Base-by-base conservation (phyloP, 2,797 vertebrate genomes). In the Simalia tracyae region DNA sequence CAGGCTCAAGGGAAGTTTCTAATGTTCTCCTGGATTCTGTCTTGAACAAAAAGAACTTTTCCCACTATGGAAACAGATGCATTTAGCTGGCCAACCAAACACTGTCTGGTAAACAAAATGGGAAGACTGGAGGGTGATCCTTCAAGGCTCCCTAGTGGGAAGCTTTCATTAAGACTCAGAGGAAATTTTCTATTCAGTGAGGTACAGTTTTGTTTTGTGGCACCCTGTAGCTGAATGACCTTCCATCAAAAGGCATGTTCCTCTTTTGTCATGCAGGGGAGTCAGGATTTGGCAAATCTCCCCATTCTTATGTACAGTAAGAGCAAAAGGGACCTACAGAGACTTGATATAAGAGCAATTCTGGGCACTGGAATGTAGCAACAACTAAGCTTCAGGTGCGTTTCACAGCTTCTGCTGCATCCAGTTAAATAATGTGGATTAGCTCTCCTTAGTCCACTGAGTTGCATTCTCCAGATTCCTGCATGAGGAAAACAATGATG, bases 241-340 rank as follows among this genome's bases (percentile, higher is more conserved):
- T 94, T 46, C 91, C 95, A 95, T 97, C 97, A 98, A 97, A 98
- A 97, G 95, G 95, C 84, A 93, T 93, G 92, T 95, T 96, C 95
- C 96, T 97, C 95, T 98, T 98, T 96, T 98, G 97, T 98, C 97
- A 98, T 98, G 98, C 97, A 97, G 97, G 97, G 98, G 97, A 93
- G 96, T 96, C 96, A 96, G 96, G 96, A 97, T 96, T 66, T 93
- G 72, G 84, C 54, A 90, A 88, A 92, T 98, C 97, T 97, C 96
- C 95, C 97, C 96, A 98, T 98, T 98, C 98, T 98, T 98, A 98
- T 98, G 98, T 98, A 98, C 98, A 97, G 97, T 97, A 96, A 97
- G 87, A 90, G 95, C 95, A 97, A 96, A 95, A 93, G 95, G 94
- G 97, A 92, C 87, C 95, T 90, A 46, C 63, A 57, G 94, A 81